phyloP scores from a whole-genome alignment of 2,888 invertebrate species.

The Ametastegia equiseti region DNA sequence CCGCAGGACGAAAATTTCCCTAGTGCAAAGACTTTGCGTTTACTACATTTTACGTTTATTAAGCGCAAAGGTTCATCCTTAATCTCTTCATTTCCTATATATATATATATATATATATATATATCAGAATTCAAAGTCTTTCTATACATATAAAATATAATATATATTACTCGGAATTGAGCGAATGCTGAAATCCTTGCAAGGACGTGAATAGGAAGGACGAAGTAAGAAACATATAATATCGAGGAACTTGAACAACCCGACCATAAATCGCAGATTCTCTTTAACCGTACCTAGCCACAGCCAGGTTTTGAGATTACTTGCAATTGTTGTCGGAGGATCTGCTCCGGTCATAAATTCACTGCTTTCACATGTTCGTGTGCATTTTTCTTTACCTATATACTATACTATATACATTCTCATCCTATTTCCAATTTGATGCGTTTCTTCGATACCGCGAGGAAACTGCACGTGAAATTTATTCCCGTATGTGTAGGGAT shows the following conservation, averaged over 20 bases:
- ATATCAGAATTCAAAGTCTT: not conserved
- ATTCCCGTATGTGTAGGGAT: too few species aligned
- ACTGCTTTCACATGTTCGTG: not conserved
- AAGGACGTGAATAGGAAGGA: not conserved
- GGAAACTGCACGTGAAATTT: too few species aligned
- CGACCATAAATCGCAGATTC: slow-evolving; percentile 11
- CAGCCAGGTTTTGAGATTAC: not conserved
- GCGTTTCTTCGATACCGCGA: not conserved
- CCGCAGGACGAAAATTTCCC: too few species aligned
- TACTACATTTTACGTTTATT: too few species aligned
- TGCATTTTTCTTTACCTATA: not conserved
- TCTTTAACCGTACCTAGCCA: not conserved
- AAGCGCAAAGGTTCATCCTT: too few species aligned
- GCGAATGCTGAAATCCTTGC: too few species aligned
- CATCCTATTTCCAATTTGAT: not conserved
- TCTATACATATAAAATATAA: too few species aligned
- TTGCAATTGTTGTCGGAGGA: slow-evolving; percentile 22
- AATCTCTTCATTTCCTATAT: not conserved
- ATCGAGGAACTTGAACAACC: not conserved
- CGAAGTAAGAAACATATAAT: not conserved
- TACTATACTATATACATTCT: not conserved
- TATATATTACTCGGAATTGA: too few species aligned
- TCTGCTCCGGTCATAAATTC: not conserved
- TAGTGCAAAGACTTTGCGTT: too few species aligned
- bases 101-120: too few species aligned